Evolutionary conservation across 2,113 vertebrate genomes (phyloP).

Genomic region (Dermatemys mawii): DNA sequence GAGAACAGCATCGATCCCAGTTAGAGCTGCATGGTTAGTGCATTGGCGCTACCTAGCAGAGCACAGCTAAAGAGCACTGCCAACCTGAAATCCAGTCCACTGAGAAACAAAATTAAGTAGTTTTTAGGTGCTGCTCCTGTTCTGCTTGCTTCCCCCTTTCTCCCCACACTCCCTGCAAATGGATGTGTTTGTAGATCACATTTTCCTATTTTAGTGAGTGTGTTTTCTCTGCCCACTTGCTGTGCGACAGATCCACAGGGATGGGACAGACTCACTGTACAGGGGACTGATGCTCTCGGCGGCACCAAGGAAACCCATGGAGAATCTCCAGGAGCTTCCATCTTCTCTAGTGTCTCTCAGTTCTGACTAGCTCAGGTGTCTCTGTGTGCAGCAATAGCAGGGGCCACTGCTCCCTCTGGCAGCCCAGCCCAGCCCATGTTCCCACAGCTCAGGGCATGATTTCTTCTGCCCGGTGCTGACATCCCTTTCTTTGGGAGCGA

Average conservation of each 20-base stretch:
- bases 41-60: neutral
- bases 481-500: no score
- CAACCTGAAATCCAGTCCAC: neutral
- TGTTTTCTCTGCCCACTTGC: neutral
- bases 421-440: no score
- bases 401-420: neutral
- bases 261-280: neutral
- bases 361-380: neutral
- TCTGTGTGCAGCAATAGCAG: neutral
- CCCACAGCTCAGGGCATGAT: neutral
- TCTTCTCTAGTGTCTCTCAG: neutral
- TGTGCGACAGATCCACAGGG: neutral
- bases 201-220: neutral
- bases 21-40: neutral
- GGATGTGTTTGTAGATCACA: neutral
- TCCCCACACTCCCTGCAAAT: rapidly evolving
- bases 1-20: neutral
- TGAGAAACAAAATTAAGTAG: neutral
- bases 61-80: neutral
- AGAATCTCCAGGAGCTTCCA: neutral
- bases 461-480: neutral
- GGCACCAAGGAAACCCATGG: neutral
- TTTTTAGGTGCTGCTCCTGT: neutral
- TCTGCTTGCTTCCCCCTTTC: neutral
- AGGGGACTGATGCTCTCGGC: neutral